Conservation (phyloP, 2,888 invertebrate species). For the Eupeodes luniger region DNA sequence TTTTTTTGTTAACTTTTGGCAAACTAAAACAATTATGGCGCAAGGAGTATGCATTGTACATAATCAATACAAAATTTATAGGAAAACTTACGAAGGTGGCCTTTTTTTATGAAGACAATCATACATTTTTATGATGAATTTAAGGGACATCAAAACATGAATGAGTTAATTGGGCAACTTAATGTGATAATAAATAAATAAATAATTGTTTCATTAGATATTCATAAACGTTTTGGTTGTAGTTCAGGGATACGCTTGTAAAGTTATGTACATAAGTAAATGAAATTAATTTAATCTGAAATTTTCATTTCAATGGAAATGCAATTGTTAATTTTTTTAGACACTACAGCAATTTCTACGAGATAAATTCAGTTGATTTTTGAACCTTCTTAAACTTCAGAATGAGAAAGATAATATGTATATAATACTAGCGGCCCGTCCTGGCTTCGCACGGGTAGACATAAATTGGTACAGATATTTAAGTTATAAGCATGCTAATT, state of each 20-base stretch:
- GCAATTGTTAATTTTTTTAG: too few species aligned
- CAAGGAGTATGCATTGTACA: slow-evolving; percentile 13
- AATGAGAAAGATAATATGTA: too few species aligned
- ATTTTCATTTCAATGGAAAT: not conserved
- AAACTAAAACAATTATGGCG: slow-evolving; percentile 24
- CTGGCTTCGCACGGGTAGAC: too few species aligned
- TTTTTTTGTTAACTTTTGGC: slow-evolving; percentile 18
- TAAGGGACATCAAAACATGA: slow-evolving; percentile 11
- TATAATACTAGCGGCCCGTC: too few species aligned
- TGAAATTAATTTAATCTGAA: too few species aligned
- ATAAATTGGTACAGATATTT: too few species aligned
- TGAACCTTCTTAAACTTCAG: too few species aligned
- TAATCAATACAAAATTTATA: not conserved
- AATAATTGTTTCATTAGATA: slow-evolving; percentile 24
- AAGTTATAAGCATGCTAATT: too few species aligned
- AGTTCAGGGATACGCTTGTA: slow-evolving; percentile 10
- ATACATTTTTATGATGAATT: slow-evolving; percentile 8
- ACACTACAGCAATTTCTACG: too few species aligned
- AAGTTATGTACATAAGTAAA: not conserved
- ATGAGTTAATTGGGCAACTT: not conserved
- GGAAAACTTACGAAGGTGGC: slow-evolving; percentile 5
- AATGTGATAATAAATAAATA: not conserved
- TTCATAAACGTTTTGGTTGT: not conserved
- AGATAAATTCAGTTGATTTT: too few species aligned
- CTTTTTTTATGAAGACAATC: slow-evolving; percentile 7